Evolutionary conservation across 2,888 invertebrate genomes (phyloP).

Genomic region (Lampropteryx suffumata): DNA sequence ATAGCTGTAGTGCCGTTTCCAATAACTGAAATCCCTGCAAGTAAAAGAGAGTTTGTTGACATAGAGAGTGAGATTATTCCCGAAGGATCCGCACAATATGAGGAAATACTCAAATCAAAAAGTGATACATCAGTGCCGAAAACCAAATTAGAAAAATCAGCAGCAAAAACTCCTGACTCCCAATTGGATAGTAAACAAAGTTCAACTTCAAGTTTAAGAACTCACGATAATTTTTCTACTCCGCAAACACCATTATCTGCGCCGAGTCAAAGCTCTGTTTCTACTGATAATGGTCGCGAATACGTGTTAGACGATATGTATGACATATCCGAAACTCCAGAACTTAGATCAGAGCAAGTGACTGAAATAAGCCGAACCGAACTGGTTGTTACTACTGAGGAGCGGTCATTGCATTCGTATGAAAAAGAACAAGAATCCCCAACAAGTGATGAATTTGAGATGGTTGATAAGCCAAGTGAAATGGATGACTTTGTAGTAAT

Average conservation of each 20-base stretch:
- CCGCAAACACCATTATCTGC: conserved; percentile 84
- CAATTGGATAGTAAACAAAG: conserved; percentile 81
- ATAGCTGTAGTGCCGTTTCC: conserved; percentile 71
- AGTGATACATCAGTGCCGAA: conserved; percentile 79
- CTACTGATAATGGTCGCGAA: conserved; percentile 85
- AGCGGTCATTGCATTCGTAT: conserved; percentile 77
- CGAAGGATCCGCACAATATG: conserved; percentile 69
- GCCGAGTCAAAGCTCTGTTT: conserved; percentile 85
- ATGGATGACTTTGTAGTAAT: conserved; percentile 94
- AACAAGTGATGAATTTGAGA: conserved; percentile 92
- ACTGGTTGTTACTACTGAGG: conserved; percentile 83
- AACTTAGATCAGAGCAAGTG: conserved; percentile 75
- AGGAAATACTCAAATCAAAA: conserved; percentile 77
- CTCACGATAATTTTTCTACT: conserved; percentile 77
- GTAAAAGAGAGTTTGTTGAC: conserved; percentile 79
- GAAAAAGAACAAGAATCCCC: conserved; percentile 88
- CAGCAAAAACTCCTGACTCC: conserved; percentile 67
- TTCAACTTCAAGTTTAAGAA: conserved; percentile 83
- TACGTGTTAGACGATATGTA: conserved; percentile 84
- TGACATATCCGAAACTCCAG: conserved; percentile 83
- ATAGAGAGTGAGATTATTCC: conserved; percentile 73
- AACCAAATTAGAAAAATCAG: conserved; percentile 70
- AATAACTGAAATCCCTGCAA: conserved; percentile 66
- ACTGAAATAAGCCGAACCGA: conserved; percentile 81
- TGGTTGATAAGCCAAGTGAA: conserved; percentile 93